Evolutionary conservation across 2,888 invertebrate species (phyloP).

Genomic region (Caenorhabditis sp.): DNA sequence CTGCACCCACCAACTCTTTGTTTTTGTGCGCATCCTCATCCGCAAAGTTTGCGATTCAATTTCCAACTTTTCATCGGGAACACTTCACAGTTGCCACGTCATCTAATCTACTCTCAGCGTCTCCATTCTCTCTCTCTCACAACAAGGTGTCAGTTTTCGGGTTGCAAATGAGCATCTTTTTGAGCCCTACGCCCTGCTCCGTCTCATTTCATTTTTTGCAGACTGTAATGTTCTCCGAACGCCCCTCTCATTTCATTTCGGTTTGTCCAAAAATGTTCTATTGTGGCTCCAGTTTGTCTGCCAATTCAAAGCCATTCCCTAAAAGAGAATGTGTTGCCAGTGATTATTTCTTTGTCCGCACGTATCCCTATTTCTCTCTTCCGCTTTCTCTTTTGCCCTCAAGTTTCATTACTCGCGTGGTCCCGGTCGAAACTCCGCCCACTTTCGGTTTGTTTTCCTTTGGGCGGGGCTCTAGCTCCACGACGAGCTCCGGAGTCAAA

Average conservation of each 20-base stretch:
- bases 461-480: no score
- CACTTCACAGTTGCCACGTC: slow-evolving; percentile 17
- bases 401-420: slow-evolving; percentile 15
- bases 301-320: no score
- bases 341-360: not conserved
- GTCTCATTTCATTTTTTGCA: slow-evolving; percentile 6
- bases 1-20: slow-evolving; percentile 10
- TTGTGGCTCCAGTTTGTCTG: no score
- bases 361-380: slow-evolving; percentile 4
- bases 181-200: slow-evolving; percentile 4
- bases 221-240: not conserved
- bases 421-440: slow-evolving; percentile 16
- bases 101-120: slow-evolving; percentile 12
- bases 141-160: slow-evolving; percentile 44
- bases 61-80: slow-evolving; percentile 15
- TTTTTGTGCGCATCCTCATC: slow-evolving; percentile 3
- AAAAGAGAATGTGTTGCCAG: no score
- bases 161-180: slow-evolving; percentile 38
- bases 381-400: slow-evolving; percentile 6
- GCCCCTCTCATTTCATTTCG: not conserved
- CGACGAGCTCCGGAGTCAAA: slow-evolving; percentile 15
- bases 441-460: slow-evolving; percentile 15
- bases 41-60: slow-evolving; percentile 43
- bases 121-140: slow-evolving; percentile 1
- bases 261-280: no score